Percentiles rank a stretch among this genome's conserved stretches.
Evolutionary conservation across 1,140 invertebrate genomes (phyloP).

Genomic region (Archivesica marissinica): DNA sequence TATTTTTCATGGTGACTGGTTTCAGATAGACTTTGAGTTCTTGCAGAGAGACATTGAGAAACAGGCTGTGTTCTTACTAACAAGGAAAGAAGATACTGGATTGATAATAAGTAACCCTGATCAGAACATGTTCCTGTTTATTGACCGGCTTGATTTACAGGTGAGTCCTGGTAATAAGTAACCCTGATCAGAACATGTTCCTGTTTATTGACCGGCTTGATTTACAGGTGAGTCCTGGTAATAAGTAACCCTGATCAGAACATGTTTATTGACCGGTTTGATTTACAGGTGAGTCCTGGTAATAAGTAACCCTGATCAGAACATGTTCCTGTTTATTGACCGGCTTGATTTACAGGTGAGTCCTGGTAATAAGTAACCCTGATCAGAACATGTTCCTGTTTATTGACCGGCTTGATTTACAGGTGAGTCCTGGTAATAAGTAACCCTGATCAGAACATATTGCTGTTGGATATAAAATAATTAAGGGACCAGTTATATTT

Average conservation of each 20-base stretch:
- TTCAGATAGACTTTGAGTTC: conserved; percentile 64
- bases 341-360: conserved; percentile 80
- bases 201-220: conserved; percentile 81
- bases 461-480: too few relatives aligned
- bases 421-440: conserved; percentile 82
- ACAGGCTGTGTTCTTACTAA: conserved; percentile 76
- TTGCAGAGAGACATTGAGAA: conserved; percentile 78
- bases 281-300: conserved; percentile 81
- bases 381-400: conserved; percentile 82
- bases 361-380: conserved; percentile 81
- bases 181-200: conserved; percentile 80
- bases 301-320: conserved; percentile 80
- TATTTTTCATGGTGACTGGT: background rate
- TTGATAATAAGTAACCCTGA: conserved; percentile 81
- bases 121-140: conserved; percentile 82
- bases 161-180: conserved; percentile 82
- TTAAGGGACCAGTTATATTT: conserved; percentile 79
- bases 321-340: conserved; percentile 82
- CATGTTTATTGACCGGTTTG: conserved; percentile 80
- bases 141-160: conserved; percentile 80
- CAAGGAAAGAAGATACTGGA: conserved; percentile 75
- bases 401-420: conserved; percentile 79
- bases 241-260: conserved; percentile 81
- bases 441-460: conserved; percentile 80
- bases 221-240: conserved; percentile 81